Evolutionary conservation across 2,888 invertebrate genomes (phyloP).

Genomic region (Charanyca ferruginea): DNA sequence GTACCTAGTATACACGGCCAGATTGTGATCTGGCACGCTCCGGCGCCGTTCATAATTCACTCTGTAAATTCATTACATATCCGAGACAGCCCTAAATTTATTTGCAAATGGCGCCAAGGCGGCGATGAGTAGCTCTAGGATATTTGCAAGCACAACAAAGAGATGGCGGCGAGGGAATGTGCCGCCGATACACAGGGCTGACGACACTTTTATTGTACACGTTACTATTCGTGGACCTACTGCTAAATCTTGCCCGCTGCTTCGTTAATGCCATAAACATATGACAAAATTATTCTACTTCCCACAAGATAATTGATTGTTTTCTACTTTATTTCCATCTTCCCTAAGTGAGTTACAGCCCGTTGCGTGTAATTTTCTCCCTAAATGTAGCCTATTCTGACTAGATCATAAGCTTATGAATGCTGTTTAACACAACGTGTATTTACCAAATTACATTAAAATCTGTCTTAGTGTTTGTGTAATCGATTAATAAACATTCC

Average conservation of each 20-base stretch:
- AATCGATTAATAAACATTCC: slow-evolving; percentile 54
- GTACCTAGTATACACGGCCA: slow-evolving; percentile 74
- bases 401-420: slow-evolving; percentile 13
- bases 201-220: slow-evolving; percentile 47
- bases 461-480: slow-evolving; percentile 37
- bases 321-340: not conserved
- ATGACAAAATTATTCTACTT: not conserved
- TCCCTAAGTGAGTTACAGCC: slow-evolving; percentile 3
- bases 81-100: slow-evolving; percentile 89
- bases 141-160: slow-evolving; percentile 84
- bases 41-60: slow-evolving; percentile 87
- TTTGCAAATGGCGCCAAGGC: slow-evolving; percentile 87
- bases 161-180: slow-evolving; percentile 68
- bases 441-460: slow-evolving; percentile 30
- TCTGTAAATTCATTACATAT: slow-evolving; percentile 87
- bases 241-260: not conserved
- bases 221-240: slow-evolving; percentile 11
- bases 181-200: slow-evolving; percentile 58
- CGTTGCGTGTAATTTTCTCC: slow-evolving; percentile 1
- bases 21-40: slow-evolving; percentile 85
- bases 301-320: not conserved
- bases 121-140: slow-evolving; percentile 84
- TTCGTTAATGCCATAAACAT: not conserved
- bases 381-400: slow-evolving; percentile 1
- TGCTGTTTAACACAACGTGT: slow-evolving; percentile 19